phyloP scores from a whole-genome alignment of 2,888 invertebrate genomes.

The Chymomyza caudatula region DNA sequence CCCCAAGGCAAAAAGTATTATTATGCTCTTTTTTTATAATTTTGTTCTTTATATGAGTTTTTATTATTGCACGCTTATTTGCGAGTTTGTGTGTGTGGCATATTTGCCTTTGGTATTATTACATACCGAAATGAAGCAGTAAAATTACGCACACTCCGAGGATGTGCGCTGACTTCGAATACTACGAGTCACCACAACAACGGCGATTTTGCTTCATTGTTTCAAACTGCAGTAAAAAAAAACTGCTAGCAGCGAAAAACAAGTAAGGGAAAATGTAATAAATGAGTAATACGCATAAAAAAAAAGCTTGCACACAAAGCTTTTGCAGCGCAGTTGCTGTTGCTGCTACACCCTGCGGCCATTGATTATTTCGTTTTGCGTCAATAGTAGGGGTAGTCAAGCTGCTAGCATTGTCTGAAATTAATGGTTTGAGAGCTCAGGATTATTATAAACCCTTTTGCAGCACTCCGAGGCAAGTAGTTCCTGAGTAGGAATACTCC shows the following conservation, averaged over 20 bases:
- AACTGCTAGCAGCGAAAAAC: not conserved
- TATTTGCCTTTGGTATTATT: constrained; percentile 58
- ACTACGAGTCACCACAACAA: constrained; percentile 4
- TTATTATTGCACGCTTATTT: constrained; percentile 43
- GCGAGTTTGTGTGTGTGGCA: constrained; percentile 13
- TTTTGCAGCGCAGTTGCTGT: too few relatives aligned
- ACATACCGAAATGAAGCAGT: constrained; percentile 54
- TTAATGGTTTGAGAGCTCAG: not conserved
- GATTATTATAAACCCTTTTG: not conserved
- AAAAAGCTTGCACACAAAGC: constrained; percentile 44
- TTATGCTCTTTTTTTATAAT: constrained; percentile 51
- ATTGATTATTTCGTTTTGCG: not conserved
- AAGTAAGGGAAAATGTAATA: constrained; percentile 37
- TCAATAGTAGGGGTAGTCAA: not conserved
- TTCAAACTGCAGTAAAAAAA: constrained; percentile 38
- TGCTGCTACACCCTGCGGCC: not conserved
- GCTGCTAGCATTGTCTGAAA: not conserved
- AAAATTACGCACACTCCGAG: constrained; percentile 49
- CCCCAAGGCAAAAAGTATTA: constrained; percentile 75
- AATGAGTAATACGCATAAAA: constrained; percentile 55
- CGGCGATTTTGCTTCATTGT: constrained; percentile 32
- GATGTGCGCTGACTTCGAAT: constrained; percentile 7
- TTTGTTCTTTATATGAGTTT: constrained; percentile 25
- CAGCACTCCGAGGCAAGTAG: not conserved
- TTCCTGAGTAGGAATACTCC: not conserved